Conservation (phyloP, 2,113 vertebrate genomes). For the Anguilla rostrata region DNA sequence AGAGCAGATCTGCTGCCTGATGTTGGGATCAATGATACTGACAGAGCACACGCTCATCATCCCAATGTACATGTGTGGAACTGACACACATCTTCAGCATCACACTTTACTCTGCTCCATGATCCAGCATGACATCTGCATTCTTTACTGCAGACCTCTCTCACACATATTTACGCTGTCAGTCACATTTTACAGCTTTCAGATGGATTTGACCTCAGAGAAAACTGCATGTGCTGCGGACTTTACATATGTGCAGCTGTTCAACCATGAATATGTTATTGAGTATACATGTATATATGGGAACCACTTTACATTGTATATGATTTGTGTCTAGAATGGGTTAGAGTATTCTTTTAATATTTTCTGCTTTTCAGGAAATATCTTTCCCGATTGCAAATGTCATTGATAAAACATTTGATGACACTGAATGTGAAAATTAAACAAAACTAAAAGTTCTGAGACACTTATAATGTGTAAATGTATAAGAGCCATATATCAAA, state of each 20-base stretch:
- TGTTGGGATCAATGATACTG: constrained; percentile 14
- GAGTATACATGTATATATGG: neutral
- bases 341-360: too few species aligned
- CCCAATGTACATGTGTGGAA: constrained; percentile 14
- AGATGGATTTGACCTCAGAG: neutral
- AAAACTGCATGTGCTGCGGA: neutral
- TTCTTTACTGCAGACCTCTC: neutral
- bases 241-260: neutral
- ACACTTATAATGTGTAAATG: too few species aligned
- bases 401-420: too few species aligned
- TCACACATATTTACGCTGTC: neutral
- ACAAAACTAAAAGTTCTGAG: too few species aligned
- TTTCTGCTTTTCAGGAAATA: too few species aligned
- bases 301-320: neutral
- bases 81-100: constrained; percentile 11
- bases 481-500: too few species aligned
- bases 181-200: neutral
- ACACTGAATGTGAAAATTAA: too few species aligned
- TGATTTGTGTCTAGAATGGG: too few species aligned
- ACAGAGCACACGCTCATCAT: constrained; percentile 4
- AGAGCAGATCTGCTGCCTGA: constrained; percentile 12
- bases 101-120: neutral
- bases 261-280: neutral
- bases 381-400: too few species aligned
- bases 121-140: neutral